A percentile compares a stretch with the other conserved stretches of the same genome.
Evolutionary conservation across 2,113 vertebrate genomes (phyloP).

Genomic region (Dicaeum eximium): DNA sequence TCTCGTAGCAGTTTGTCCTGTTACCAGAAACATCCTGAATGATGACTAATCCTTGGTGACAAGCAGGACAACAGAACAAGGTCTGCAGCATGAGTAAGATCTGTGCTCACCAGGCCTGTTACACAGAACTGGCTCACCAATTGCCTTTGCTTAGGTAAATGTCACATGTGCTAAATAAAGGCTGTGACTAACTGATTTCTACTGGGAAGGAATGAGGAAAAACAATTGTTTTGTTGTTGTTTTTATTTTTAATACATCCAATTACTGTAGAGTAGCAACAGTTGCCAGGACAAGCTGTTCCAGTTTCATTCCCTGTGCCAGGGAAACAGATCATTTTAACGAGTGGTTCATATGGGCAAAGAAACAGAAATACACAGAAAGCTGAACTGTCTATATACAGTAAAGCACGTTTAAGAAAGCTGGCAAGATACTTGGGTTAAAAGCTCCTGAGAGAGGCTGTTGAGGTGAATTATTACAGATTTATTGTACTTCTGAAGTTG

Average conservation of each 20-base stretch:
- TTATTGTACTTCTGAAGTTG: neutral
- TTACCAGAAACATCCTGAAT: conserved; percentile 2
- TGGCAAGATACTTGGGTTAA: neutral
- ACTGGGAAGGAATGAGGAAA: conserved; percentile 58
- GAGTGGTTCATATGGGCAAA: neutral
- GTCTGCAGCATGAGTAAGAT: neutral
- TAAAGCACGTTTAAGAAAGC: neutral
- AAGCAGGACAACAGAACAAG: neutral
- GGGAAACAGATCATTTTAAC: conserved; percentile 50
- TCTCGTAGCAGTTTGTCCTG: neutral
- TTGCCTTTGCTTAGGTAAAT: conserved; percentile 31
- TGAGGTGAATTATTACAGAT: neutral
- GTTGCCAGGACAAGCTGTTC: conserved; percentile 50
- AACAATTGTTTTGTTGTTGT: conserved; percentile 45
- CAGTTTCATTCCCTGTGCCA: conserved; percentile 9
- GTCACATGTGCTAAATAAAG: conserved; percentile 60
- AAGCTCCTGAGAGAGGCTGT: neutral
- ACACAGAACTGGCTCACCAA: neutral
- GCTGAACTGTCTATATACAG: neutral
- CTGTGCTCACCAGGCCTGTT: neutral
- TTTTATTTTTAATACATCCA: conserved; percentile 48
- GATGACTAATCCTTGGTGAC: conserved; percentile 14
- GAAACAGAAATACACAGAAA: conserved; percentile 47
- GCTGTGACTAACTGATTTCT: conserved; percentile 61
- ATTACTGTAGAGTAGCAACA: conserved; percentile 42